Conservation (phyloP, 2,797 vertebrate species). For the Babyrousa celebensis region DNA sequence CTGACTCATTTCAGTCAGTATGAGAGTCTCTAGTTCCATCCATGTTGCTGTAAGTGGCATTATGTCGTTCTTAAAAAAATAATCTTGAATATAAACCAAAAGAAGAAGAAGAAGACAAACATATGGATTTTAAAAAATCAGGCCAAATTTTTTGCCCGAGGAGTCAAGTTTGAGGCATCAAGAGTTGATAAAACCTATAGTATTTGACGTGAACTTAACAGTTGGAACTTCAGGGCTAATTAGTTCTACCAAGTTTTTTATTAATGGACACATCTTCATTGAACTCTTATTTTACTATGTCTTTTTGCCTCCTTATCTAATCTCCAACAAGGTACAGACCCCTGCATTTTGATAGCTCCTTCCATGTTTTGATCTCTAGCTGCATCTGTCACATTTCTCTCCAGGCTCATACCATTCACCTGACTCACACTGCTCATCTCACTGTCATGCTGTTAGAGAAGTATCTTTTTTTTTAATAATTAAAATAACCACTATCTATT, state of each 20-base stretch:
- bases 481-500: not conserved
- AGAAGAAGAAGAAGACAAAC: not conserved
- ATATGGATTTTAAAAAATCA: not conserved
- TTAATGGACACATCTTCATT: not conserved
- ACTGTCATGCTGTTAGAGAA: not conserved
- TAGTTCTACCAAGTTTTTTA: not conserved
- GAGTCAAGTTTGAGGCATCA: not conserved
- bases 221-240: not conserved
- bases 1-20: too few species aligned
- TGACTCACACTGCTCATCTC: not conserved
- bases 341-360: not conserved
- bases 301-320: not conserved
- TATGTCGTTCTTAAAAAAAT: not conserved
- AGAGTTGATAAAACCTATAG: not conserved
- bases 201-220: constrained; percentile 7
- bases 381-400: not conserved
- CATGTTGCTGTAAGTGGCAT: too few species aligned
- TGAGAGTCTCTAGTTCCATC: too few species aligned
- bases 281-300: not conserved
- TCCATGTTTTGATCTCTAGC: not conserved
- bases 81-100: constrained; percentile 45
- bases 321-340: not conserved
- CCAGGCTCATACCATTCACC: not conserved
- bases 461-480: not conserved
- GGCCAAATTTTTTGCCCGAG: not conserved